Evolutionary conservation across 1,140 invertebrate genomes (phyloP).

Genomic region (Trachymyrmex septentrionalis): DNA sequence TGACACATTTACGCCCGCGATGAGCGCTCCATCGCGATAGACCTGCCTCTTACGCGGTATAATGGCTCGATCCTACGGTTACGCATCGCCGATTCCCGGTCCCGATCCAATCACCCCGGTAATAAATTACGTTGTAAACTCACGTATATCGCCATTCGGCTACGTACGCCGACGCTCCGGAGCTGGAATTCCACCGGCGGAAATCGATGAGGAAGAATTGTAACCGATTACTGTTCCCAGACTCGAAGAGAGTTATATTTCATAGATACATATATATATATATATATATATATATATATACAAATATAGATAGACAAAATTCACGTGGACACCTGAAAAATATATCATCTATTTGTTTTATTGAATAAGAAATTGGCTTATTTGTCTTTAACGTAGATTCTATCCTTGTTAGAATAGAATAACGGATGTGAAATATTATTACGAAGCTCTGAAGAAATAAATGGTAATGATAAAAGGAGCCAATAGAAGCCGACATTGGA

Average conservation of each 20-base stretch:
- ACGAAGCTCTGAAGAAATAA: too few relatives aligned
- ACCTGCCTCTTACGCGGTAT: slow-evolving; percentile 9
- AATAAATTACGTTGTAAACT: slow-evolving; percentile 41
- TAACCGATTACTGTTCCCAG: neutral
- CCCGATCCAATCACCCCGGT: slow-evolving; percentile 8
- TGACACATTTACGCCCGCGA: slow-evolving; percentile 46
- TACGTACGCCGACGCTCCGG: neutral
- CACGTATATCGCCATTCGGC: neutral
- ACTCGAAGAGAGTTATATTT: too few relatives aligned
- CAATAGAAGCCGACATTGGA: too few relatives aligned
- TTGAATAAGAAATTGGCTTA: too few relatives aligned
- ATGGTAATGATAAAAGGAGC: too few relatives aligned
- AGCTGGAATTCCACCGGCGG: neutral
- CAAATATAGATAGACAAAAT: too few relatives aligned
- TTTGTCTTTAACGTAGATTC: too few relatives aligned
- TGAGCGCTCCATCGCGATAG: slow-evolving; percentile 1
- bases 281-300: neutral
- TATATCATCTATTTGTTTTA: too few relatives aligned
- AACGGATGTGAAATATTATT: too few relatives aligned
- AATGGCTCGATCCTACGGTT: slow-evolving; percentile 37
- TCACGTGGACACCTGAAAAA: too few relatives aligned
- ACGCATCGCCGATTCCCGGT: slow-evolving; percentile 13
- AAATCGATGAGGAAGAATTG: neutral
- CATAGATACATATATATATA: neutral
- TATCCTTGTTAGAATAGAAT: too few relatives aligned